These are phyloP conservation scores for Trachurus trachurus DNA, from an alignment of 2,797 vertebrate species.

Conservation along the genomic window DNA sequence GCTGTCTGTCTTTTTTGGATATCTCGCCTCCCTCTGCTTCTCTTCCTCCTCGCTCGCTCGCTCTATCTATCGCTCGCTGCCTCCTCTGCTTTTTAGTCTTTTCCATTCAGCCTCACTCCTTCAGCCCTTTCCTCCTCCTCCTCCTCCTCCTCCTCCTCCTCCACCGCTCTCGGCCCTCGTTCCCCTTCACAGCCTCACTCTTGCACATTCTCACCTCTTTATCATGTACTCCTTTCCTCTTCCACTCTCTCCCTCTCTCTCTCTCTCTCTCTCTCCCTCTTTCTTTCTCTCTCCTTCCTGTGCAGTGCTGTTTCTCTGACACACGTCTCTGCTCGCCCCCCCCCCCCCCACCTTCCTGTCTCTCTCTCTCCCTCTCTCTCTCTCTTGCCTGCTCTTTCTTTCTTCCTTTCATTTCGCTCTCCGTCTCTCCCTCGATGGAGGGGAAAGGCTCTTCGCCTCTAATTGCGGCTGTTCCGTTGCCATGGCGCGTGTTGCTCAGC, in stretches of 20 bases:
- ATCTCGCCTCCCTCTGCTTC: conserved; percentile 52
- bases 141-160: conserved; percentile 36
- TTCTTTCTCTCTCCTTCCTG: conserved; percentile 65
- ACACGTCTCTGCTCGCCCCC: conserved; percentile 49
- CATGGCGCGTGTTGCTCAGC: conserved; percentile 83
- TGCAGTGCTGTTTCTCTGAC: conserved; percentile 71
- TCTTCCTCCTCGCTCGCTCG: conserved; percentile 7
- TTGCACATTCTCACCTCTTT: conserved; percentile 80
- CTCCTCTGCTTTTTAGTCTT: conserved; percentile 69
- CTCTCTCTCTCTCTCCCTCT: conserved; percentile 61
- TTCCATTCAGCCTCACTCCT: conserved; percentile 61
- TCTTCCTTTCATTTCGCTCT: conserved; percentile 80
- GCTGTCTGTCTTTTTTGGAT: conserved; percentile 75
- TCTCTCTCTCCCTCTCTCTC: conserved; percentile 29
- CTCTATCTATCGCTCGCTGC: conserved; percentile 15
- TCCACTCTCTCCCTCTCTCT: conserved; percentile 63
- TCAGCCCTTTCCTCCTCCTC: conserved; percentile 40
- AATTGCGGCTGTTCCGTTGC: conserved; percentile 87
- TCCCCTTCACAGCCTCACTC: conserved; percentile 71
- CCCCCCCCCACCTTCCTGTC: conserved; percentile 35
- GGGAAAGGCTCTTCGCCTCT: conserved; percentile 86
- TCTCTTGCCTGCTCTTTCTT: conserved; percentile 70
- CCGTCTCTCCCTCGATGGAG: conserved; percentile 83
- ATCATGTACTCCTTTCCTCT: conserved; percentile 69
- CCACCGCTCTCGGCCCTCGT: conserved; percentile 64